Base-by-base conservation (phyloP, 2,888 invertebrate species). In the Synergus umbraculus region DNA sequence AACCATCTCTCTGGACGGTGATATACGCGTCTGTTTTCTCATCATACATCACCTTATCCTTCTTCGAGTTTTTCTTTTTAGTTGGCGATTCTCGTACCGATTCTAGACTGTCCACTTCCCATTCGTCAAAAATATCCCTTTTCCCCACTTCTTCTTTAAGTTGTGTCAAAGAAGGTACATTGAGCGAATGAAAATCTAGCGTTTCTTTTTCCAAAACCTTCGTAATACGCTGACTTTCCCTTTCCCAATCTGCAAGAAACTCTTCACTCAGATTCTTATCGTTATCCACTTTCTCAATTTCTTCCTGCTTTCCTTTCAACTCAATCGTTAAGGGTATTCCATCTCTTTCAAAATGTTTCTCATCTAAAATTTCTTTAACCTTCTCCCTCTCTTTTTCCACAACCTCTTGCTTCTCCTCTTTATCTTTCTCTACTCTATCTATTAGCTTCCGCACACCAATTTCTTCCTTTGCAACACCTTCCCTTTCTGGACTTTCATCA, bases 21-120 rank as follows among this genome's bases (percentile, higher is more conserved):
- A 92, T 90, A 12, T 92, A 92, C 2, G 90, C 91, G 29, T 92
- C 92, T 0, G 91, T 91, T 22, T 88, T 85, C 29, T 89, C 86
- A 63, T 92, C 92, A 65, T 92, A 92, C 12, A 87, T 88, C 4
- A 92, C 85, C 18, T 90, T 90, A 10, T 90, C 88, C 0, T 87
- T 22, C 41, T 89, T 91, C 0, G 76, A 43, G 37, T 43, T 12
- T 5, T 67, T 79, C 54, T 82, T 87, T 18, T 80, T 84, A 18
- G 79, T 54, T 7, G 77, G 46, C 3, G 87, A 65, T 58, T 88
- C 85, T 5, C 87, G 86, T 22, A 87, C 78, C 3, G 89, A 90
- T 76, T 92, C 92, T 54, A 91, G 84, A 78, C 92, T 92, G 58
- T 92, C 92, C 0, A 92, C 91, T 81, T 92, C 92, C 92, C 92